These are phyloP conservation scores for Cordilura impudica DNA, from an alignment of 2,888 invertebrate genomes.

Conservation along the genomic window DNA sequence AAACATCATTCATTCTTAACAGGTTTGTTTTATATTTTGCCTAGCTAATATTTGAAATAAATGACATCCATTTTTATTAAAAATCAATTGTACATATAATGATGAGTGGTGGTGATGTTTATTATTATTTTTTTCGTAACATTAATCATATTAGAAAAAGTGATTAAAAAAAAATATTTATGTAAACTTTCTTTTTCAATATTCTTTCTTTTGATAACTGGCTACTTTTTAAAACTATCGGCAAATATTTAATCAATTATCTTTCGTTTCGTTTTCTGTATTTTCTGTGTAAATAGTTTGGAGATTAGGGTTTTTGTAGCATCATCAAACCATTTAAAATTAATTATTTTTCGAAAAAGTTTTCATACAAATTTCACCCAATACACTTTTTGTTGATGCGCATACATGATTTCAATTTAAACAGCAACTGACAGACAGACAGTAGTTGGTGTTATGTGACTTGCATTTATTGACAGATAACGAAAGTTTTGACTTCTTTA, in stretches of 20 bases:
- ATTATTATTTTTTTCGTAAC: conserved; percentile 2
- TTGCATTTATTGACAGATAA: conserved; percentile 62
- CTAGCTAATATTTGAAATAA: not conserved
- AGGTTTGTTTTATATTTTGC: conserved; percentile 31
- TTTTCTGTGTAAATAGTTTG: not conserved
- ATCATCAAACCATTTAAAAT: conserved; percentile 7
- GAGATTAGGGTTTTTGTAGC: not conserved
- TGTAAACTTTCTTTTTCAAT: conserved; percentile 12
- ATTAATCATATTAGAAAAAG: conserved; percentile 25
- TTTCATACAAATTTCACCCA: not conserved
- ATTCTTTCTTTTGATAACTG: not conserved
- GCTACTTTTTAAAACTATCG: not conserved
- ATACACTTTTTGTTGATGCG: not conserved
- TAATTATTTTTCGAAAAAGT: conserved; percentile 1
- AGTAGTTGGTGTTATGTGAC: conserved; percentile 18
- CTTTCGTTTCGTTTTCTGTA: not conserved
- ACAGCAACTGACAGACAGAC: not conserved
- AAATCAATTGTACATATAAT: conserved; percentile 36
- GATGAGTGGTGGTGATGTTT: not conserved
- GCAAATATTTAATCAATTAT: not conserved
- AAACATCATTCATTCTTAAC: conserved; percentile 48
- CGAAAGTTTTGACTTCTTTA: conserved; percentile 54
- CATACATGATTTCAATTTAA: not conserved
- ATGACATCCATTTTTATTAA: not conserved
- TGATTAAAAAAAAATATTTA: not conserved